Percentiles rank a stretch among this genome's conserved stretches.
Conservation (phyloP, 1,140 invertebrate species). For the Formica exsecta region DNA sequence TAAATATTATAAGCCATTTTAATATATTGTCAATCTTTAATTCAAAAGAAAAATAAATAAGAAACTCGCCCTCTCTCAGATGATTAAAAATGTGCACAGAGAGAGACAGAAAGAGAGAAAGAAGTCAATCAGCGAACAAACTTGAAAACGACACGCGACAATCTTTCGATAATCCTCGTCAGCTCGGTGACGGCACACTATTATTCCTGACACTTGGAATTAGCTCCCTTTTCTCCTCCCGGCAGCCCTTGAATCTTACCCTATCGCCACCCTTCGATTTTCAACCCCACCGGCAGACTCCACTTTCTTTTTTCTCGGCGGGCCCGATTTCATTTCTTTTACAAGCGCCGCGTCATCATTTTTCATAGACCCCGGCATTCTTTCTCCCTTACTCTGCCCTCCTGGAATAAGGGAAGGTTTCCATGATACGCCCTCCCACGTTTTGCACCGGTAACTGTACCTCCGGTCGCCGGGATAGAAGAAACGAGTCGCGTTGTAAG, state of each 20-base stretch:
- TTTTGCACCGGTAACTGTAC: conserved; percentile 66
- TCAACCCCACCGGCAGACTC: conserved; percentile 69
- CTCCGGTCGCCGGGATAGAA: conserved; percentile 37
- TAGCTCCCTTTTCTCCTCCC: conserved; percentile 68
- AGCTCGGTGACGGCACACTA: conserved; percentile 59
- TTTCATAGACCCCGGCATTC: conserved; percentile 83
- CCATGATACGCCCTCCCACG: conserved; percentile 75
- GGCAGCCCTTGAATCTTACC: conserved; percentile 65
- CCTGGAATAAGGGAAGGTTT: conserved; percentile 76
- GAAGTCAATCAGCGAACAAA: conserved; percentile 38
- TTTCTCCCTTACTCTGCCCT: conserved; percentile 64
- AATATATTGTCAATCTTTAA: background rate
- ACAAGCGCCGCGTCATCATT: conserved; percentile 85
- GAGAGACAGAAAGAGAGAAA: no score
- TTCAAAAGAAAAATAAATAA: background rate
- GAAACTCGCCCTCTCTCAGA: background rate
- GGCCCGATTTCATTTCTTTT: conserved; percentile 86
- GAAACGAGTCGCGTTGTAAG: conserved; percentile 47
- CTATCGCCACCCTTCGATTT: conserved; percentile 74
- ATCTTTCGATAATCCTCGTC: conserved; percentile 60
- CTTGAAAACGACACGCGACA: conserved; percentile 50
- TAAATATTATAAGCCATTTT: background rate
- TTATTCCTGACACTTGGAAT: conserved; percentile 72
- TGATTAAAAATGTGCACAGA: conserved; percentile 49
- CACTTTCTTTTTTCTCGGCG: conserved; percentile 68